Base-by-base conservation (phyloP, 2,113 vertebrate genomes). In the Sinocyclocheilus maitianheensis region DNA sequence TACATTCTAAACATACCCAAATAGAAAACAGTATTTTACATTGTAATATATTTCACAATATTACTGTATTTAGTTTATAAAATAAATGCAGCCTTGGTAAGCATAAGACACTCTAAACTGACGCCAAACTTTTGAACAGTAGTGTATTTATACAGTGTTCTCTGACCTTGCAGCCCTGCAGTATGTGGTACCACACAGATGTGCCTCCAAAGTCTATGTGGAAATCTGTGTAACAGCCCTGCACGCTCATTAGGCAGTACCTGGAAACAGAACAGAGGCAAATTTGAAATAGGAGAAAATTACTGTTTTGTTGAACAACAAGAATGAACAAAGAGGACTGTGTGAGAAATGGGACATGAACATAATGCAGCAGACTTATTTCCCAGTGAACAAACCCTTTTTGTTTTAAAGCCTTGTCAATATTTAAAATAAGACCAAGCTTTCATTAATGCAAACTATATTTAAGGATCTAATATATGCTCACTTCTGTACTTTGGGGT, bases 171-270 rank as follows among this genome's bases (percentile, higher is more conserved):
- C 96, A 96, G 69, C 98, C 98, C 93, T 97, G 94, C 85, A 98
- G 95, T 90, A 99, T 97, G 91, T 99, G 98, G 90, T 99, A 99
- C 98, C 98, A 99, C 81, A 99, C 98, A 7, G 98, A 99, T n/a
- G 98, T 99, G 24, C 98, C 98, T 76, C 98, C 98, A 9, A 99
- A 99, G 92, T 99, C 98, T 84, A 99, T 97, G 48, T 99, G 98
- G 93, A 99, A 99, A 92, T 99, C 98, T 89, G 98, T 99, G 93
- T 98, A 99, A 93, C 97, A 99, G 91, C 97, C 98, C 93, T 97
- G 96, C 85, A 99, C 98, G 78, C 98, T 99, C 98, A 99, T 99
- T 82, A 99, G 93, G 93, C 98, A 99, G 94, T 99, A 99, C 88
- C 98, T 99, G 12, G 65, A 74, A 1, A 76, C 1, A 80, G 22